Base-by-base conservation (phyloP, 2,888 invertebrate species). In the Celastrina argiolus region DNA sequence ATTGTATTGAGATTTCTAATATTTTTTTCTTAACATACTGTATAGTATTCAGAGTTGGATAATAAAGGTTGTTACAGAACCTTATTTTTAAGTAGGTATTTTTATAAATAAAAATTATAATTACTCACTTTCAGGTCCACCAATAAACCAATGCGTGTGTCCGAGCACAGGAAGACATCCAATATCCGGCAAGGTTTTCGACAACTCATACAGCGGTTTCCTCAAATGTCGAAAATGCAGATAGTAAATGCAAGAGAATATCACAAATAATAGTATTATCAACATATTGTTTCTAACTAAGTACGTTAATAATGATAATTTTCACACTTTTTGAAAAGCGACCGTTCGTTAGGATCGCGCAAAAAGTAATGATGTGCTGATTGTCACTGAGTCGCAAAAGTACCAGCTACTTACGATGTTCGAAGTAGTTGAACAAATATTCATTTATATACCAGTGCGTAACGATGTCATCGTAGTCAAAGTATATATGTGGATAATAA, bases 101-200 rank as follows among this genome's bases (percentile, higher is more conserved):
- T n/a, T n/a, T n/a, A n/a, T n/a, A n/a, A n/a, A n/a, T n/a, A n/a
- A n/a, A n/a, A n/a, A n/a, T n/a, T 45, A 7, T 45, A 45, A 45
- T 12, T 8, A 66, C 85, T 84, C 73, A 87, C 87, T 81, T 79
- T 86, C 85, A 36, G 87, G 82, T 0, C 85, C 85, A 39, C 87
- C 87, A 16, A 87, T 76, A 65, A 87, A 87, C 84, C 82, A 87
- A 71, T 84, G 87, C 0, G 83, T 80, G 45, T 87, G 85, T 34
- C 87, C 87, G 16, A 88, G 63, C 3, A 87, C 65, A 0, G 87
- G 87, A 1, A 87, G 71, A 7, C 72, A 71, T 2, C 83, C 86
- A 7, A 76, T 70, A 59, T 74, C 74, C 0, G 83, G 81, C 16
- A 87, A 67, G 12, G 67, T 74, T 66, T 80, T 73, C 5, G 84